These are phyloP conservation scores for Pecten maximus DNA, from an alignment of 2,888 invertebrate species.

Conservation along the genomic window DNA sequence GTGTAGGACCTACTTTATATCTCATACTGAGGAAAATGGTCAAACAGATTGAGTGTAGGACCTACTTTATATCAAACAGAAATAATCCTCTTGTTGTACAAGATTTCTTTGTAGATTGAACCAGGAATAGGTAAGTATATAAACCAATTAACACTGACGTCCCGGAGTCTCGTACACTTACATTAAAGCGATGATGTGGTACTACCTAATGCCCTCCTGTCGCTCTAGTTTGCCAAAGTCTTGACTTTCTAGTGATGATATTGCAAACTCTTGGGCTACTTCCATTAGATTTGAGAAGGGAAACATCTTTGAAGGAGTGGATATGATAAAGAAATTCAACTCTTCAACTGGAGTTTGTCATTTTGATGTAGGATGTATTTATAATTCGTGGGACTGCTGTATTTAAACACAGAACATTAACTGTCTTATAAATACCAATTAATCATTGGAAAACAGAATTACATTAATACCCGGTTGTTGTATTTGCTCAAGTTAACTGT, in stretches of 20 bases:
- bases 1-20: too few species aligned
- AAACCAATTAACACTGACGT: not conserved
- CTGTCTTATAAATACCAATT: too few species aligned
- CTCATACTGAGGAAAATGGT: too few species aligned
- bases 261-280: not conserved
- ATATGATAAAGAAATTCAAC: not conserved
- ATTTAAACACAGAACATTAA: too few species aligned
- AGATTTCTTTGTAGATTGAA: slow-evolving; percentile 18
- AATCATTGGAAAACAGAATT: not conserved
- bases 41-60: too few species aligned
- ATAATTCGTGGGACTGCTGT: too few species aligned
- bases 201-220: too few species aligned
- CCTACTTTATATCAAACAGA: not conserved
- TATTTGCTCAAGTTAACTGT: not conserved
- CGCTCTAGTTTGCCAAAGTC: too few species aligned
- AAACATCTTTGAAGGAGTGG: not conserved
- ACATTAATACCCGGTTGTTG: too few species aligned
- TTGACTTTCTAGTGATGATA: too few species aligned
- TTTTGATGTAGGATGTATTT: not conserved
- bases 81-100: not conserved
- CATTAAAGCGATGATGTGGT: not conserved
- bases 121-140: slow-evolving; percentile 10
- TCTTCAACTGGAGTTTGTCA: not conserved
- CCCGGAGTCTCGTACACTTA: not conserved
- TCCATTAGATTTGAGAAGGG: not conserved